Evolutionary conservation across 2,888 invertebrate species (phyloP), one percentile per base, ranked within the genome.

Genomic region (Drosophila stalkeri): DNA sequence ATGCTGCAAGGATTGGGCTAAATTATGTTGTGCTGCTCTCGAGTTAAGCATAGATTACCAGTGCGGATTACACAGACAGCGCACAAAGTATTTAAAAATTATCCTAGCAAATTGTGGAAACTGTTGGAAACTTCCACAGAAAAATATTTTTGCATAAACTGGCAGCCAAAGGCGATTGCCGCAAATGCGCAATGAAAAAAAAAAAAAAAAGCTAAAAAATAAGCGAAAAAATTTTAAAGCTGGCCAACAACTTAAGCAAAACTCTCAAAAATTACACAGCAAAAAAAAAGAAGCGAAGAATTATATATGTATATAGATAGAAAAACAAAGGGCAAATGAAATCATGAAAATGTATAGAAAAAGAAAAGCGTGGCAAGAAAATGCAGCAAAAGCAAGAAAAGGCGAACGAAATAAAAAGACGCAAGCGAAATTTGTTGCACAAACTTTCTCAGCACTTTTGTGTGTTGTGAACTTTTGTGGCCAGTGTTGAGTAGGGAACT

Each of bases 391-490:
- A 47, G 18, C 65, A 51, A 76, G 63, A 60, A 56, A 59, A 61
- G 16, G 6, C 23, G 11, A 27, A 27, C 8, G 37, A 56, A 33
- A 44, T 44, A 72, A 66, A 70, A 71, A 70, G 69, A 77, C 37
- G 54, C 27, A 80, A 23, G 46, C 46, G 33, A 67, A 88, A 85
- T 79, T 90, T 90, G 86, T 72, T 86, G 80, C 86, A 71, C 83
- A 80, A 81, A 81, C 84, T 80, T 89, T 89, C 72, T 72, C 81
- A 77, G 84, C 77, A 78, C 75, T 82, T 82, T 75, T 76, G 71
- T 78, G 56, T 76, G 72, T 35, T 74, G 80, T 59, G 70, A 89
- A 84, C 75, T 89, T 90, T 89, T 86, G 78, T 76, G 89, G 89
- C 77, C 71, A 86, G 72, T 86, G 84, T 89, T 71, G 82, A 85